Evolutionary conservation across 2,797 vertebrate species (phyloP).

Genomic region (Threskiornis aethiopicus): DNA sequence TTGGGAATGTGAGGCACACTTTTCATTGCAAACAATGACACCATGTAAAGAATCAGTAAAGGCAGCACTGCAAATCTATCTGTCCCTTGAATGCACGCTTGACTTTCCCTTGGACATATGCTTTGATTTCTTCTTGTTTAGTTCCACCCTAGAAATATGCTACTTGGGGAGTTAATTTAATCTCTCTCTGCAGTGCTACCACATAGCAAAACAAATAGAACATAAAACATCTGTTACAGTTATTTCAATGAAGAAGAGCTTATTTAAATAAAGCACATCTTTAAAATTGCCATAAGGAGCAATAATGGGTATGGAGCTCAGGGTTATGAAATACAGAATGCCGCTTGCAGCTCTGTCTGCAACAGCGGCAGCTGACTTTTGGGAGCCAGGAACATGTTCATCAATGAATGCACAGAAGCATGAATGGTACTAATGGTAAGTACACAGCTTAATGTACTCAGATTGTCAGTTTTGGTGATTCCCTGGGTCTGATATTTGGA

Average conservation of each 20-base stretch:
- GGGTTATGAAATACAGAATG: not conserved
- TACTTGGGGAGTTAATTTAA: constrained; percentile 18
- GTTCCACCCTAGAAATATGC: constrained; percentile 5
- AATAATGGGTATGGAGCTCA: not conserved
- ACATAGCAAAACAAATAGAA: constrained; percentile 31
- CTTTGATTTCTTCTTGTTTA: not conserved
- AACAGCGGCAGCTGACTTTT: not conserved
- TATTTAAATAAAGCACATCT: constrained; percentile 52
- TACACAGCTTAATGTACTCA: not conserved
- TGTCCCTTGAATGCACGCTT: not conserved
- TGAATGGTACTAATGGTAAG: not conserved
- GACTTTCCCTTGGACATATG: not conserved
- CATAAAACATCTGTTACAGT: constrained; percentile 46
- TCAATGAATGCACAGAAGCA: constrained; percentile 5
- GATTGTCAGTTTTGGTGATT: not conserved
- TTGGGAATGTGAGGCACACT: not conserved
- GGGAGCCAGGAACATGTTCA: not conserved
- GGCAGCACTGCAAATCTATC: not conserved
- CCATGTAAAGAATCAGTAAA: not conserved
- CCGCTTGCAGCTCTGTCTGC: not conserved
- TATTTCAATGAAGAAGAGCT: constrained; percentile 16
- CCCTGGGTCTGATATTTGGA: not conserved
- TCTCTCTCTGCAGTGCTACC: constrained; percentile 15
- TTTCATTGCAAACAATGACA: not conserved
- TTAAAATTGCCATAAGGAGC: constrained; percentile 43